These are phyloP conservation scores for Julus scanicus DNA, from an alignment of 2,888 invertebrate genomes.

Conservation along the genomic window DNA sequence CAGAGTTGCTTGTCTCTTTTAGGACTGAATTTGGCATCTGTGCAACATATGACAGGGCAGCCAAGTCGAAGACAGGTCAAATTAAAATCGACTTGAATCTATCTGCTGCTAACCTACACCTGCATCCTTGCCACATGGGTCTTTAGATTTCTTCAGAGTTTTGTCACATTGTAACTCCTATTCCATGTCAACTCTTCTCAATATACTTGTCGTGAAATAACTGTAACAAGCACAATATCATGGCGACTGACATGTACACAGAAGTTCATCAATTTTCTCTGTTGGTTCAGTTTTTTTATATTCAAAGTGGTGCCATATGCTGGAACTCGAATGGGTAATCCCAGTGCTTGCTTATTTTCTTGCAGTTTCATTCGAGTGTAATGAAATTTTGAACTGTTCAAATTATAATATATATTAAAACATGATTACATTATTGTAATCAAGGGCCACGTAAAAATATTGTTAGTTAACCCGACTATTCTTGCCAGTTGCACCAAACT, in stretches of 20 bases:
- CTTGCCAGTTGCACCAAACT: too few relatives aligned
- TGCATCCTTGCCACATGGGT: slow-evolving; percentile 4
- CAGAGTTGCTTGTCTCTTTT: slow-evolving; percentile 34
- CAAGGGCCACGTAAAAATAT: too few relatives aligned
- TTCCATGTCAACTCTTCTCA: slow-evolving; percentile 29
- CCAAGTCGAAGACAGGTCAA: slow-evolving; percentile 21
- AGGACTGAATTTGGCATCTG: slow-evolving; percentile 36
- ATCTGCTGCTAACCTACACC: slow-evolving; percentile 21
- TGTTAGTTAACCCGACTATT: too few relatives aligned
- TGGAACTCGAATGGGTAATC: background rate
- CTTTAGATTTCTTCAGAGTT: slow-evolving; percentile 22
- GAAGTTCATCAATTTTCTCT: slow-evolving; percentile 43
- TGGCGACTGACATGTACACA: slow-evolving; percentile 25
- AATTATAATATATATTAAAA: too few relatives aligned
- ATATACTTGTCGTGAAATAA: slow-evolving; percentile 29
- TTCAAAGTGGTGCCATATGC: background rate
- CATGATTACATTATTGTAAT: too few relatives aligned
- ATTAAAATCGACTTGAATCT: slow-evolving; percentile 40
- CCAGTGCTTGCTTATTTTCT: background rate
- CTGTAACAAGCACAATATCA: slow-evolving; percentile 40
- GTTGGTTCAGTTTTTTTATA: background rate
- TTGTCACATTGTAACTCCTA: slow-evolving; percentile 37
- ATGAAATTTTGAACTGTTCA: slow-evolving; percentile 1
- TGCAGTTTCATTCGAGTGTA: background rate
- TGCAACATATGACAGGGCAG: slow-evolving; percentile 24